Evolutionary conservation across 2,888 invertebrate genomes (phyloP).

Genomic region (Thereva nobilitata): DNA sequence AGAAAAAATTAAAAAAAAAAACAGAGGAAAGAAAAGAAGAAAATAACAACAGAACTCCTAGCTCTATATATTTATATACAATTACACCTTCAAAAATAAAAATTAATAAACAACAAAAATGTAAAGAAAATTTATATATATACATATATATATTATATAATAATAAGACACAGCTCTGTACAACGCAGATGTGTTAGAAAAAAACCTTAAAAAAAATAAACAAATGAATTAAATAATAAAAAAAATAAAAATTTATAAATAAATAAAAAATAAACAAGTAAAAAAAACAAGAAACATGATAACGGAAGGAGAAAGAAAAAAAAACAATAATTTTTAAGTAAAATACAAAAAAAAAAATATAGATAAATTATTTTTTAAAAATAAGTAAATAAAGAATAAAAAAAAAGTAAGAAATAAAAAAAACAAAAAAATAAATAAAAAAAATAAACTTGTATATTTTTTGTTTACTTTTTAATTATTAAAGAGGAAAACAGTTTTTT

Average conservation of each 20-base stretch:
- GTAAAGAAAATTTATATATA: no score
- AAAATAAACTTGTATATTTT: neutral
- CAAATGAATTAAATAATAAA: neutral
- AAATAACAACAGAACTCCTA: no score
- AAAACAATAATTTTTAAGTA: neutral
- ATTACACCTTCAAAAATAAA: no score
- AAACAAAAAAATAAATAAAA: neutral
- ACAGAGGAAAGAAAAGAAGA: no score
- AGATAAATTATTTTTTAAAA: neutral
- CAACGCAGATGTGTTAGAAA: no score
- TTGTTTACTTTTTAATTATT: neutral
- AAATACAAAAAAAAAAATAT: neutral
- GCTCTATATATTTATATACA: no score
- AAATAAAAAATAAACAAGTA: neutral
- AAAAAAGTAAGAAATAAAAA: neutral
- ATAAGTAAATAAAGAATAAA: neutral
- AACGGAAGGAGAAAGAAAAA: neutral
- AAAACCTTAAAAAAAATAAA: neutral
- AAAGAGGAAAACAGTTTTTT: neutral
- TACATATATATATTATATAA: no score
- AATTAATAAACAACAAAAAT: no score
- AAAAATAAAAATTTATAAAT: neutral
- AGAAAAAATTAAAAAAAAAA: no score
- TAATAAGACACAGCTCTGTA: no score
- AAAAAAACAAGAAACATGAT: neutral